phyloP scores from a whole-genome alignment of 2,888 invertebrate species.

The Dolomedes plantarius region DNA sequence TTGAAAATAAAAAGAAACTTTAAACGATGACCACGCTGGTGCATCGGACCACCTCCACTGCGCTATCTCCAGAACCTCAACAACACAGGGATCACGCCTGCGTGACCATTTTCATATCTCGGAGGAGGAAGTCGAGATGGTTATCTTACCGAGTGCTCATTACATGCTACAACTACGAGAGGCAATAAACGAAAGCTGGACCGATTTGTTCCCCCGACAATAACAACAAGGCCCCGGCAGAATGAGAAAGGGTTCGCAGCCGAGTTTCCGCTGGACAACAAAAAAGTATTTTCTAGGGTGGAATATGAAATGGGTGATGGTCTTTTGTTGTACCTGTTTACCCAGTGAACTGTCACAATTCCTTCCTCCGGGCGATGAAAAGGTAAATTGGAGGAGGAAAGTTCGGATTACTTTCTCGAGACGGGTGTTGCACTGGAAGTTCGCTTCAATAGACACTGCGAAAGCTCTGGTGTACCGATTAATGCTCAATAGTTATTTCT shows the following conservation, averaged over 20 bases:
- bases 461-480: too few species aligned
- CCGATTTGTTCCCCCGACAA: not conserved
- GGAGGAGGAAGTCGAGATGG: constrained; percentile 1
- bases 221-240: not conserved
- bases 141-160: not conserved
- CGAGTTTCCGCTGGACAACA: not conserved
- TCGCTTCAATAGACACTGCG: not conserved
- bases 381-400: not conserved
- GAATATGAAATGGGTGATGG: not conserved
- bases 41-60: not conserved
- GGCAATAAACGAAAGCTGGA: not conserved
- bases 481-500: too few species aligned
- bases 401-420: not conserved
- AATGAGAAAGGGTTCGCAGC: not conserved
- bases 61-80: too few species aligned
- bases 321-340: constrained; percentile 1
- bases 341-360: not conserved
- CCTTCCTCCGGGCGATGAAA: not conserved
- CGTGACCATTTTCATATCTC: constrained; percentile 11
- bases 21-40: not conserved
- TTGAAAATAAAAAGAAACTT: not conserved
- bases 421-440: not conserved
- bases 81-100: not conserved
- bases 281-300: not conserved
- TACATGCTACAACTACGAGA: not conserved